Evolutionary conservation across 2,797 vertebrate species (phyloP), one percentile per base, ranked within the genome.

Genomic region (Acrossocheilus wenchowensis): DNA sequence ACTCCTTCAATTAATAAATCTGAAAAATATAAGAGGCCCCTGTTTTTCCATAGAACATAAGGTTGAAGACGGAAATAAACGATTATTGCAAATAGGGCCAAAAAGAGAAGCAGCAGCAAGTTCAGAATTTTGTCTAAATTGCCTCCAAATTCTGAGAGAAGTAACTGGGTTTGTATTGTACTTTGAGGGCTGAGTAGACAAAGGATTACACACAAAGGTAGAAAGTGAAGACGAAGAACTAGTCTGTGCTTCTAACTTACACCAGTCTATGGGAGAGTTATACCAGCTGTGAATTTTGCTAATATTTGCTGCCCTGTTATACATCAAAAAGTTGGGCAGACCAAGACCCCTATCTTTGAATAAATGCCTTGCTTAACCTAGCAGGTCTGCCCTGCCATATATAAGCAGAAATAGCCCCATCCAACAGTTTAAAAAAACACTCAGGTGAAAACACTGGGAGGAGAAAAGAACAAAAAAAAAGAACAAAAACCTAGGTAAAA

Each of bases 321-420:
- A 43, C 9, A 43, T 43, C 8, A 43, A 43, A 43, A 9, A 9
- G 41, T 9, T 43, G 41, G 41, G 8, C 41, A 43, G 41, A 1
- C 8, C 69, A 43, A 41, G 43, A 50, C 45, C 43, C 41, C 72
- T 72, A 5, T 73, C 72, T 48, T 54, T 54, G 45, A 9, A 75
- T 45, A 30, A 50, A 75, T 75, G 72, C n/a, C 72, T 74, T 73
- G 8, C 41, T 73, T 73, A 73, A 26, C 23, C 41, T 12, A 15
- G 73, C 26, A 21, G 8, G 26, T 34, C 73, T 75, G n/a, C 74
- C 48, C 74, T 77, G 74, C 48, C 45, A 54, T 50, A 77, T 52
- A 23, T 6, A 77, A 21, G 4, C 17, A 77, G 30, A 52, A 50
- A 74, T 2, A 74, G n/a, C 7, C 41, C 23, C 6, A 73, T 73